These are phyloP conservation scores for Drosophila lini DNA, from an alignment of 1,140 invertebrate genomes.

Conservation along the genomic window DNA sequence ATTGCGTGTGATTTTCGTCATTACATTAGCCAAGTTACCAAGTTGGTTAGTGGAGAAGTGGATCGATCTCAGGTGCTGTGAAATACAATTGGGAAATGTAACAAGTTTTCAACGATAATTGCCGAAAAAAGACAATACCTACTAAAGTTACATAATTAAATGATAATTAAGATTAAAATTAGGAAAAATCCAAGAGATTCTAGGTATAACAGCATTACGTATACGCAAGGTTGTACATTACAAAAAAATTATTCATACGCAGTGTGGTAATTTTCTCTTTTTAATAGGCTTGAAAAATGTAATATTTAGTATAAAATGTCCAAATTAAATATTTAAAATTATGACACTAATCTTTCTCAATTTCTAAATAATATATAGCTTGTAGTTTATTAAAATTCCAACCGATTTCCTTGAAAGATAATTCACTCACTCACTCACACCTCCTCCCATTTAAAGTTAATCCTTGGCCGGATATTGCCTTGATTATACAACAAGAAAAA, in stretches of 20 bases:
- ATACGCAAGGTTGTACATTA: too few relatives aligned
- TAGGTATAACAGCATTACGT: too few relatives aligned
- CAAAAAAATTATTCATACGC: neutral
- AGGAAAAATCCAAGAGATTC: neutral
- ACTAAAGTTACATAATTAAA: neutral
- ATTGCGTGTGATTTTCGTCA: slow-evolving; percentile 55
- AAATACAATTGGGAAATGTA: slow-evolving; percentile 34
- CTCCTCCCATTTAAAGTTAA: slow-evolving; percentile 6
- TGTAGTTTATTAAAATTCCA: neutral
- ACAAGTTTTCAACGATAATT: slow-evolving; percentile 5
- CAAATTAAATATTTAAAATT: neutral
- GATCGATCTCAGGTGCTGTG: slow-evolving; percentile 18
- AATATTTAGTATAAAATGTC: neutral
- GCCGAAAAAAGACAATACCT: neutral
- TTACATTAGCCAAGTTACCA: slow-evolving; percentile 1
- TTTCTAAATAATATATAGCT: neutral
- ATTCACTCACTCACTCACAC: neutral
- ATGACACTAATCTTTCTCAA: neutral
- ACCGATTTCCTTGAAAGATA: neutral
- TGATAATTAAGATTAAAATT: neutral
- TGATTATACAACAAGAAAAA: neutral
- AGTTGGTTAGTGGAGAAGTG: slow-evolving; percentile 27
- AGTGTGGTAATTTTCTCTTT: neutral
- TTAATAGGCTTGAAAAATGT: neutral
- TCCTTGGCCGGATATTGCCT: slow-evolving; percentile 10